Evolutionary conservation across 2,113 vertebrate genomes (phyloP).

Genomic region (Albula goreensis): DNA sequence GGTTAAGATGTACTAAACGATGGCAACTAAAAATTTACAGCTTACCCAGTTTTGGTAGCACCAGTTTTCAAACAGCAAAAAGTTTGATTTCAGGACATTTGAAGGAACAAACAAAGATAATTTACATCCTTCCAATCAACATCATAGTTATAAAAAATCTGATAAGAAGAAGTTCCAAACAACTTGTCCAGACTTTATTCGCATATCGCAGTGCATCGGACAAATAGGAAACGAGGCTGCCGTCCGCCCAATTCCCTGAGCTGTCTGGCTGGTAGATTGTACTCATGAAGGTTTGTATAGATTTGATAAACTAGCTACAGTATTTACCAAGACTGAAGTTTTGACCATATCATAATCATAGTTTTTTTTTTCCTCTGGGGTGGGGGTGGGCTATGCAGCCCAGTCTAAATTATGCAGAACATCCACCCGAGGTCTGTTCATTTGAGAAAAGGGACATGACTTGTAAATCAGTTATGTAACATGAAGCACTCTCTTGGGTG

Average conservation of each 20-base stretch:
- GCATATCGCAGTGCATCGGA: constrained; percentile 46
- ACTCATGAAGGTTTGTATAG: neutral
- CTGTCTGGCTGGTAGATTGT: constrained; percentile 14
- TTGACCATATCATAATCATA: neutral
- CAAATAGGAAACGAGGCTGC: constrained; percentile 25
- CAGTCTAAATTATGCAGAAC: neutral
- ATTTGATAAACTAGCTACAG: neutral
- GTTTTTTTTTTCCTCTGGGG: too few species aligned
- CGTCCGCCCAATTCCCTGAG: constrained; percentile 11
- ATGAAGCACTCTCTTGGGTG: neutral
- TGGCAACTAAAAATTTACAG: neutral
- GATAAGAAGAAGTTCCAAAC: constrained; percentile 22
- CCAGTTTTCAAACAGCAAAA: neutral
- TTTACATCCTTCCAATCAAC: constrained; percentile 27
- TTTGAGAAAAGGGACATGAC: neutral
- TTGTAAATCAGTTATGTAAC: neutral
- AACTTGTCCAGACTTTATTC: constrained; percentile 39
- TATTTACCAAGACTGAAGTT: neutral
- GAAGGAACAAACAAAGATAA: constrained; percentile 42
- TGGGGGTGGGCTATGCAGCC: too few species aligned
- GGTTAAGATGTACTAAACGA: neutral
- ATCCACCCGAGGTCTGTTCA: neutral
- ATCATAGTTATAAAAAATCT: constrained; percentile 8
- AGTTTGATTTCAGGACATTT: neutral
- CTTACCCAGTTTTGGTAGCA: neutral